phyloP scores from a whole-genome alignment of 1,140 invertebrate genomes.

The Trachymyrmex septentrionalis region DNA sequence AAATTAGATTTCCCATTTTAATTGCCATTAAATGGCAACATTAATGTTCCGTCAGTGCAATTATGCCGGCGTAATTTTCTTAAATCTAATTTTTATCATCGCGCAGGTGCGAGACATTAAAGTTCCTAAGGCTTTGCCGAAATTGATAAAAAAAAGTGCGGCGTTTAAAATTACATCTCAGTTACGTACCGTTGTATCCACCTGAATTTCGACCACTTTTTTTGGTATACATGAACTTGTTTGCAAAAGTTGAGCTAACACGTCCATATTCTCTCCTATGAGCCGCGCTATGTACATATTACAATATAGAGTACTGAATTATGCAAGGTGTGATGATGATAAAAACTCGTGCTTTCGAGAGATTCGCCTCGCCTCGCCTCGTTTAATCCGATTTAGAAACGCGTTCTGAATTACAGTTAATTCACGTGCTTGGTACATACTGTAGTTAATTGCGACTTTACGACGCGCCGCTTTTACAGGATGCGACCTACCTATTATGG shows the following conservation, averaged over 20 bases:
- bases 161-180: slow-evolving; percentile 21
- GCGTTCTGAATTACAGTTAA: slow-evolving; percentile 32
- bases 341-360: background rate
- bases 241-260: background rate
- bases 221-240: background rate
- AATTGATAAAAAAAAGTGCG: slow-evolving; percentile 16
- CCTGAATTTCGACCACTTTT: background rate
- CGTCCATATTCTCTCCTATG: background rate
- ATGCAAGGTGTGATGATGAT: background rate
- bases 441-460: slow-evolving; percentile 34
- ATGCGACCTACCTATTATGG: slow-evolving; percentile 39
- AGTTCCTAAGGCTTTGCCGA: slow-evolving; percentile 33
- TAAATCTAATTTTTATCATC: slow-evolving; percentile 51
- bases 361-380: too few species aligned
- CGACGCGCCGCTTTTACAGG: slow-evolving; percentile 13
- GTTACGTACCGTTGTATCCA: background rate
- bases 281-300: background rate
- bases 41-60: slow-evolving; percentile 58
- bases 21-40: slow-evolving; percentile 53
- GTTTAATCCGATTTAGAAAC: slow-evolving; percentile 47
- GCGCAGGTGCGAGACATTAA: slow-evolving; percentile 22
- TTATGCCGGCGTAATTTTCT: slow-evolving; percentile 47
- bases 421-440: slow-evolving; percentile 7
- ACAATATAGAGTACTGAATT: slow-evolving; percentile 21
- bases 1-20: slow-evolving; percentile 51